Evolutionary conservation across 2,888 invertebrate genomes (phyloP).

Genomic region (Thereva unica): DNA sequence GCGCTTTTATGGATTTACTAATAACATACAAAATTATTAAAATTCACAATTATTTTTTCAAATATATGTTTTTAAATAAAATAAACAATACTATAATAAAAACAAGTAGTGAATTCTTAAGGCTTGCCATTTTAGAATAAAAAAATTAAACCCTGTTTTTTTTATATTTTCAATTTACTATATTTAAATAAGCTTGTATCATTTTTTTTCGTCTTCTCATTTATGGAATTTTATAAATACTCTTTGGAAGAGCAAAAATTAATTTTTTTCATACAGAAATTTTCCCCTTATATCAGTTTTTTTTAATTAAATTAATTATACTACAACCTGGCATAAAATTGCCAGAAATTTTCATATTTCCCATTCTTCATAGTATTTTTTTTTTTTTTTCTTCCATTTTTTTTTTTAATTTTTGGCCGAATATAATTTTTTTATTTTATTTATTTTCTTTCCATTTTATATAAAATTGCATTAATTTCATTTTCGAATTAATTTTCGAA

Average conservation of each 20-base stretch:
- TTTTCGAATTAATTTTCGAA: slow-evolving; percentile 23
- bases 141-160: slow-evolving; percentile 26
- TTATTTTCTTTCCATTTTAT: not conserved
- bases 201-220: not conserved
- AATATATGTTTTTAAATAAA: too few relatives aligned
- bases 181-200: slow-evolving; percentile 30
- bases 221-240: slow-evolving; percentile 18
- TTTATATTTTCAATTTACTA: slow-evolving; percentile 5
- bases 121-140: too few relatives aligned
- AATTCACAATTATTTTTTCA: too few relatives aligned
- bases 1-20: too few relatives aligned
- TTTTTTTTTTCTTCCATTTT: too few relatives aligned
- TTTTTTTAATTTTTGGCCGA: slow-evolving; percentile 6
- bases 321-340: slow-evolving; percentile 35
- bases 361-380: too few relatives aligned
- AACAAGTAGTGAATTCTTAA: too few relatives aligned
- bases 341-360: slow-evolving; percentile 20
- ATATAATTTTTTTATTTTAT: slow-evolving; percentile 22
- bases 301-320: slow-evolving; percentile 13
- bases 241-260: slow-evolving; percentile 13
- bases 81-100: too few relatives aligned
- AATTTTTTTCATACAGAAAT: not conserved
- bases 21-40: too few relatives aligned
- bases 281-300: not conserved
- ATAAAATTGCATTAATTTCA: slow-evolving; percentile 14